Conservation (phyloP, 92 coral and sea anemone genomes). For the Porites evermanni region DNA sequence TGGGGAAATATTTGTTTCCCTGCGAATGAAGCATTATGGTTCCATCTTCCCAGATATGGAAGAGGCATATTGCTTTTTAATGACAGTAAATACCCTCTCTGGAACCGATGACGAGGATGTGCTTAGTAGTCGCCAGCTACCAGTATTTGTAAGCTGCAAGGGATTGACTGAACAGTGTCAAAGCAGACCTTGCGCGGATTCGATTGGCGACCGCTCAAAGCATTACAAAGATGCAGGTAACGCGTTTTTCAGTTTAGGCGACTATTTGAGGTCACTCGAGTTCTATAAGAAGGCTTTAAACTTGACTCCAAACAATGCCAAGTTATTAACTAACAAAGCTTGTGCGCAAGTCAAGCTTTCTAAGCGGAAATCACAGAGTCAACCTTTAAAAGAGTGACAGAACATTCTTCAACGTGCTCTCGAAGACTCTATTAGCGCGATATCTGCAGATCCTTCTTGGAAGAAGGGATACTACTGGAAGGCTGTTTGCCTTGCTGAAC, state of each 20-base stretch:
- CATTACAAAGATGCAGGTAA: not conserved
- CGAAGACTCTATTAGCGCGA: not conserved
- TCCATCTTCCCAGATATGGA: too few relatives aligned
- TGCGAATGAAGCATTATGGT: too few relatives aligned
- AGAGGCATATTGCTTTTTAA: too few relatives aligned
- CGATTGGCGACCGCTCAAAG: not conserved
- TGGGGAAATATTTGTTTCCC: too few relatives aligned
- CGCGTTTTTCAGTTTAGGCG: not conserved
- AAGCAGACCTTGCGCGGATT: too few relatives aligned
- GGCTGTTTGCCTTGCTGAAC: slow-evolving; percentile 22
- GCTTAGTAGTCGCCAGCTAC: too few relatives aligned
- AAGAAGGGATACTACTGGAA: slow-evolving; percentile 4
- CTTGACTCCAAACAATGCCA: slow-evolving; percentile 12
- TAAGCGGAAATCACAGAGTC: not conserved
- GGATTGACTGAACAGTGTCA: too few relatives aligned
- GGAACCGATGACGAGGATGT: too few relatives aligned
- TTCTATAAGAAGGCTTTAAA: not conserved
- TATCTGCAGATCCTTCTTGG: slow-evolving; percentile 10
- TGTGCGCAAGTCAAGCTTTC: slow-evolving; percentile 6
- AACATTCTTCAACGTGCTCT: not conserved
- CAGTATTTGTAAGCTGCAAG: too few relatives aligned
- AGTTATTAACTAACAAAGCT: slow-evolving; percentile 18
- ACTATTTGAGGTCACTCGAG: not conserved
- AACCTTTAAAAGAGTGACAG: too few relatives aligned
- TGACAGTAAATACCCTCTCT: too few relatives aligned